Evolutionary conservation across 1,140 invertebrate genomes (phyloP), one percentile per base, ranked within the genome.

Genomic region (Cotesia typhae): DNA sequence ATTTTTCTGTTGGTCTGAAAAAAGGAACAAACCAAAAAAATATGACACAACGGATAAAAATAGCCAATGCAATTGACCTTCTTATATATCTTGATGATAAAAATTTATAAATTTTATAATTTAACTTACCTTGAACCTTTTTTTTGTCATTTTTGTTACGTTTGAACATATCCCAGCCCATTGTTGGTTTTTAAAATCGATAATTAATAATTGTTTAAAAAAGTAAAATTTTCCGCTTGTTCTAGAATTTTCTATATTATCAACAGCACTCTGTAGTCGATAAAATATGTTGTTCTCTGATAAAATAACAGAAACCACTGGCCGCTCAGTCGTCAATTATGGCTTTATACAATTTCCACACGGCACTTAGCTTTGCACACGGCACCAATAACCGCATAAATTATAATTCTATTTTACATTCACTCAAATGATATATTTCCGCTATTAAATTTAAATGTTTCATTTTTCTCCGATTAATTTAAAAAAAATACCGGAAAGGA

Each of bases 91-190:
- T 28, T 28, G 3, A 28, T 28, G 17, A 35, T 57, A 35, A 57
- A 53, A 17, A 55, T n/a, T 4, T 4, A 4, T n/a, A 55, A 55
- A n/a, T 55, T n/a, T 14, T 12, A 55, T 55, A 55, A 9, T 14
- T 14, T 14, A n/a, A 66, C 71, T 79, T 80, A 79, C 81, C 77
- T 72, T 70, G 35, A 72, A 78, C 79, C n/a, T 61, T 75, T 17
- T 77, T 67, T 59, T 76, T 70, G 72, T 78, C 74, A 77, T 69
- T 77, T 35, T 74, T 73, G 3, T 14, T 63, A 51, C 70, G 70
- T 71, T 81, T 82, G 10, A 81, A 76, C 2, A 71, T 59, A 10
- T 78, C 77, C 82, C 82, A 83, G 63, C 80, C 78, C 82, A 83
- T 83, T 75, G 71, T 80, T 77, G 60, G 28, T n/a, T 60, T 61